These are phyloP conservation scores for Sebastes iracundus DNA, from an alignment of 2,797 vertebrate genomes.

Conservation along the genomic window DNA sequence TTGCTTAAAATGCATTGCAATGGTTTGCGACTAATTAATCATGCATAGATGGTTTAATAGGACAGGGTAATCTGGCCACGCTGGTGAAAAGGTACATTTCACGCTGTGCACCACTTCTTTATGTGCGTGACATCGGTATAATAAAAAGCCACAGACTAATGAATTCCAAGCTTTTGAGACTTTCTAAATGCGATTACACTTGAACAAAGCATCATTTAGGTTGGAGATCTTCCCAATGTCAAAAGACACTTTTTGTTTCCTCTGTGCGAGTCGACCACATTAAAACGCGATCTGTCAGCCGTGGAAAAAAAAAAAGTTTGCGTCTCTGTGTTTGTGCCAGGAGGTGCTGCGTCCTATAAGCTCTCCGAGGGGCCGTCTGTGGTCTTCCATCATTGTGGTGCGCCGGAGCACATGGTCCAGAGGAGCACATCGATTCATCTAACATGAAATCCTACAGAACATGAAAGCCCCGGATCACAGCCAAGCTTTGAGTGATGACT, in stretches of 20 bases:
- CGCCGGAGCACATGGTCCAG: conserved; percentile 44
- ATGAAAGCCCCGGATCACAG: conserved; percentile 63
- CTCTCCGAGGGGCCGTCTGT: conserved; percentile 48
- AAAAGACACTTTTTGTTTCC: conserved; percentile 59
- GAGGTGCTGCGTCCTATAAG: conserved; percentile 57
- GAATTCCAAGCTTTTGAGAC: conserved; percentile 61
- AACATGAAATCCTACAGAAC: conserved; percentile 60
- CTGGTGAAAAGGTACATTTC: conserved; percentile 73
- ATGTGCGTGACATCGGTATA: conserved; percentile 44
- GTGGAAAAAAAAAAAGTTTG: conserved; percentile 40
- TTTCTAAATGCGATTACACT: conserved; percentile 58
- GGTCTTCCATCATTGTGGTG: conserved; percentile 62
- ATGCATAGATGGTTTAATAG: conserved; percentile 68
- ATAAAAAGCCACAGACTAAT: conserved; percentile 59
- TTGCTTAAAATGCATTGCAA: conserved; percentile 43
- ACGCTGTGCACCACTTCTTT: conserved; percentile 64
- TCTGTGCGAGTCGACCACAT: conserved; percentile 59
- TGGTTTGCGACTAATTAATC: conserved; percentile 71
- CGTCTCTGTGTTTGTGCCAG: conserved; percentile 60
- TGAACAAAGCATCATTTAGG: conserved; percentile 62
- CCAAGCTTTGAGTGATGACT: conserved; percentile 62
- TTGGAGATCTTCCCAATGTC: conserved; percentile 55
- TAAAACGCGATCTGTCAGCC: conserved; percentile 73
- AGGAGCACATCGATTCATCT: conserved; percentile 62
- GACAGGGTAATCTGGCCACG: conserved; percentile 65